Base-by-base conservation (phyloP, 2,888 invertebrate genomes). In the Rhingia rostrata region DNA sequence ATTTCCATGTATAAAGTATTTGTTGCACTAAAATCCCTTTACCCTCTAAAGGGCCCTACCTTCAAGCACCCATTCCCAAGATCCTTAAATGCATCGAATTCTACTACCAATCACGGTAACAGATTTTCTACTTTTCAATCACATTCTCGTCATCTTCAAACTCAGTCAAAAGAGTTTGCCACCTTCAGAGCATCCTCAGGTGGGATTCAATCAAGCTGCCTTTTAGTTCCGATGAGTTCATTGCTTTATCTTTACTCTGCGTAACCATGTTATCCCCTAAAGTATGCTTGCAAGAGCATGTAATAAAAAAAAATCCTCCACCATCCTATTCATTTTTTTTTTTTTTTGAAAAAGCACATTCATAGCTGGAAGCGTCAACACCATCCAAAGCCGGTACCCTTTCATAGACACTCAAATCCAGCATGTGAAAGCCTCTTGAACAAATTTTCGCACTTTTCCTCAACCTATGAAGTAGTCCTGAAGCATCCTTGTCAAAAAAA, bases 391-490 rank as follows among this genome's bases (percentile, higher is more conserved):
- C 7, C 53, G 9, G 12, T 60, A 70, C 30, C 64, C 63, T 53
- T 10, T 43, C 7, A 10, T 10, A 37, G 3, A 14, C 22, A 51
- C 51, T 43, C 41, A 33, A 41, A 64, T 51, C 14, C 32, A 37
- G 45, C 61, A 80, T 56, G 54, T 61, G 51, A 81, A 75, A 69
- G 56, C 56, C 83, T 63, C 67, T 83, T 79, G n/a, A 79, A 79
- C 72, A 64, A 83, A 79, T 79, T 79, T 78, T 79, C 78, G 56
- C 78, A 73, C 60, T 83, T 78, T 79, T 67, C 49, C 67, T 63
- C 58, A 73, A 60, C 73, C 56, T 53, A 35, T 63, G 56, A 61
- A 73, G 72, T 69, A 73, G 67, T 79, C 72, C 67, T 69, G 45
- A 61, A 79, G 83, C 73, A 73, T 73, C 79, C 79, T 73, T 73